Conservation (phyloP, 2,113 vertebrate genomes). For the Callorhinus ursinus region DNA sequence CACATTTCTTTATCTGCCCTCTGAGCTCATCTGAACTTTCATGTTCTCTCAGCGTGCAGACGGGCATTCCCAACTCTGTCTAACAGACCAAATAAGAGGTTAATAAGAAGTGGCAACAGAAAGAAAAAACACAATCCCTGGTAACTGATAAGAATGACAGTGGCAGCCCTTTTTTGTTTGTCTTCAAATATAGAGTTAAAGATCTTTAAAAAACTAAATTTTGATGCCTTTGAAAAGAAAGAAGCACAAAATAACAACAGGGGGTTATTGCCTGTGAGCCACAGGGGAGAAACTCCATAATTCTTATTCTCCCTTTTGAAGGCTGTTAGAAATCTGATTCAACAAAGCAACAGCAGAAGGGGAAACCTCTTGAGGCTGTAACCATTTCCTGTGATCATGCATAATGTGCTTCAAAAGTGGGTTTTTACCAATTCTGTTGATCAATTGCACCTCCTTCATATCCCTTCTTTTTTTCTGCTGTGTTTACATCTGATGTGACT, state of each 20-base stretch:
- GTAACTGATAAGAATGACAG: slow-evolving; percentile 97
- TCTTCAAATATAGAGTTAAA: slow-evolving; percentile 99
- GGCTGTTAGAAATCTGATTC: slow-evolving; percentile 96
- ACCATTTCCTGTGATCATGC: slow-evolving; percentile 99
- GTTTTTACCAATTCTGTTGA: slow-evolving; percentile 98
- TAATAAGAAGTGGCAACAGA: slow-evolving; percentile 97
- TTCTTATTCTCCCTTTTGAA: slow-evolving; percentile 99
- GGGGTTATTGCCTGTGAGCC: slow-evolving; percentile 99
- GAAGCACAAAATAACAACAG: slow-evolving; percentile 99
- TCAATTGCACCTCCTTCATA: slow-evolving; percentile 96
- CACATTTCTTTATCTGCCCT: slow-evolving; percentile 89
- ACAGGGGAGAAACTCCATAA: slow-evolving; percentile 97
- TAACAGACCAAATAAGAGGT: slow-evolving; percentile 96
- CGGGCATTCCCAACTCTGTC: slow-evolving; percentile 91
- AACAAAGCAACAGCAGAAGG: slow-evolving; percentile 93
- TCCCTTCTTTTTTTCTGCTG: slow-evolving; percentile 89
- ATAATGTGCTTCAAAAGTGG: slow-evolving; percentile 99
- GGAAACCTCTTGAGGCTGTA: slow-evolving; percentile 97
- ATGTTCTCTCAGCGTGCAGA: slow-evolving; percentile 93
- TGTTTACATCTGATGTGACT: slow-evolving; percentile 99
- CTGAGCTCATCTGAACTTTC: slow-evolving; percentile 94
- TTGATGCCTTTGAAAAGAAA: slow-evolving; percentile 99
- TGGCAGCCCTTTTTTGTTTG: slow-evolving; percentile 97
- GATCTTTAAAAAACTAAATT: slow-evolving; percentile 99
- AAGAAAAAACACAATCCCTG: slow-evolving; percentile 93